Base-by-base conservation (phyloP, 2,797 vertebrate genomes). In the Sus cebifrons region DNA sequence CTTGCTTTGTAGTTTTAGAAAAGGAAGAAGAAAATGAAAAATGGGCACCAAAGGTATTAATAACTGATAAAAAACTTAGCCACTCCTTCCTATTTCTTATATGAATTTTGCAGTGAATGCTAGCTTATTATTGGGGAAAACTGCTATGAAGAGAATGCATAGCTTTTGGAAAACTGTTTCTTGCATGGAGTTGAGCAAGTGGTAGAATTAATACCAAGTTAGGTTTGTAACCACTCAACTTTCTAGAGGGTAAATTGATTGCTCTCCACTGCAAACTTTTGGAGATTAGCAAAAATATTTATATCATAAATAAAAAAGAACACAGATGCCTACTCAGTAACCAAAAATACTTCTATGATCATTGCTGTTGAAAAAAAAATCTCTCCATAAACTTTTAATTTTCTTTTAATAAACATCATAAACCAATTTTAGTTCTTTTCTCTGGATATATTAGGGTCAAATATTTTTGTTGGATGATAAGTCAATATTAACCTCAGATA, bases 381-480 rank as follows among this genome's bases (percentile, higher is more conserved):
- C 2, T 78, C 71, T 73, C 88, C 49, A 95, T 4, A 86, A 67
- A 86, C 71, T 88, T 95, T 90, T 49, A 86, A 71, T 78, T 95
- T 97, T 92, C 56, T 81, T 88, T 62, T 92, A 95, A 68, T 91
- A 86, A 97, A 91, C 18, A 70, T n/a, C n/a, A 65, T 87, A 85
- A 96, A 70, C 86, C 9, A 18, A 93, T 86, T 96, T 91, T 89
- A 29, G 71, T 88, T 4, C 60, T 96, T 94, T 56, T 77, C 23
- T 70, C 75, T 91, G 70, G 67, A 25, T 96, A 89, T 77, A 73
- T 77, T 88, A 92, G 52, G 16, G 82, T 81, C 36, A 84, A 67
- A 93, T 95, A 94, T 94, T 96, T 96, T 94, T 97, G 68, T 92
- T 95, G 89, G 79, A 54, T 96, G 74, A 85, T 97, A 91, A 94